Conservation (phyloP, 2,888 invertebrate species). For the Pardosa pseudoannulata region DNA sequence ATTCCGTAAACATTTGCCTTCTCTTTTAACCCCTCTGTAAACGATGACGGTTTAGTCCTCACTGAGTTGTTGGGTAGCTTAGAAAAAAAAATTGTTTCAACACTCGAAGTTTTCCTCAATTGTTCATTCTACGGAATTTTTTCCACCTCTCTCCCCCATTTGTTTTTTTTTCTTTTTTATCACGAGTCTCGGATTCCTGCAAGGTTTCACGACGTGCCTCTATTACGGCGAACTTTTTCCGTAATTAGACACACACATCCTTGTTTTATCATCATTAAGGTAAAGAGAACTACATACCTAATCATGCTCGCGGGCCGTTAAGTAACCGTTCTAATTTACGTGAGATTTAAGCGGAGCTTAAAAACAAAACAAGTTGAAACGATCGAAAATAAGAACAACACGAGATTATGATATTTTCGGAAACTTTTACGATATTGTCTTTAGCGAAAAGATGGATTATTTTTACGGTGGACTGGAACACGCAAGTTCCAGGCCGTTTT, state of each 20-base stretch:
- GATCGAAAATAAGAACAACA: neutral
- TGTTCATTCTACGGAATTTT: too few relatives aligned
- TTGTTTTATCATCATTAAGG: neutral
- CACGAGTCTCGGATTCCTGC: too few relatives aligned
- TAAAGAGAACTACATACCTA: neutral
- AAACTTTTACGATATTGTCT: slow-evolving; percentile 8
- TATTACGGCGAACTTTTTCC: neutral
- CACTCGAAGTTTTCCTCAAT: too few relatives aligned
- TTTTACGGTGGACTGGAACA: neutral
- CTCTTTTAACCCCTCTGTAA: too few relatives aligned
- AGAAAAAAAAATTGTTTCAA: too few relatives aligned
- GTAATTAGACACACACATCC: neutral
- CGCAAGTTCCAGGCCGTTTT: slow-evolving; percentile 1
- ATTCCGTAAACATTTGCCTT: too few relatives aligned
- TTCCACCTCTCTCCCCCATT: too few relatives aligned
- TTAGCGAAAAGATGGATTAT: slow-evolving; percentile 14
- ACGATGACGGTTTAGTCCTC: too few relatives aligned
- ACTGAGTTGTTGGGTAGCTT: too few relatives aligned
- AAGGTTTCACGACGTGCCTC: neutral
- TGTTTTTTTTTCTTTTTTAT: too few relatives aligned
- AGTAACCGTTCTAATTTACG: neutral
- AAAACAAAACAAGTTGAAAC: slow-evolving; percentile 13
- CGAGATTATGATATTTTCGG: neutral
- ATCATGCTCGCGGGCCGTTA: neutral
- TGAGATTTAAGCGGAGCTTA: neutral